Conservation (phyloP, 2,888 invertebrate genomes). For the Melieria omissa region DNA sequence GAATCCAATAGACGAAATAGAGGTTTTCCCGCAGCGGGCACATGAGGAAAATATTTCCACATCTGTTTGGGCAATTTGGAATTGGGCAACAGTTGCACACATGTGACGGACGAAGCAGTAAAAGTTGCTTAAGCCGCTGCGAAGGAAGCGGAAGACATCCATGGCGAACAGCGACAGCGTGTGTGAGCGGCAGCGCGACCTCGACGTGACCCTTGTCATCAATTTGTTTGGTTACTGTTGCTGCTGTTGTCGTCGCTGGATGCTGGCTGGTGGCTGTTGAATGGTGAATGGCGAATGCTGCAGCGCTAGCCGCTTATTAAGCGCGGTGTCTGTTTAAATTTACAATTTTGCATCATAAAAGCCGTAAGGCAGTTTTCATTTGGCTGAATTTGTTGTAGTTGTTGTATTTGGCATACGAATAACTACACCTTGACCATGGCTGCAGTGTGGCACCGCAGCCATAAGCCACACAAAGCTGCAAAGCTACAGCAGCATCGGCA, state of each 20-base stretch:
- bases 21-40: not conserved
- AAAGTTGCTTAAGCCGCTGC: not conserved
- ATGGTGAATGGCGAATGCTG: not conserved
- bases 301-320: slow-evolving; percentile 15
- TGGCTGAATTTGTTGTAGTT: not conserved
- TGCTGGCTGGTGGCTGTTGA: not conserved
- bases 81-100: slow-evolving; percentile 26
- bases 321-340: slow-evolving; percentile 25
- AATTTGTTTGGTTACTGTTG: slow-evolving; percentile 36
- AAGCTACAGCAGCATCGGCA: slow-evolving; percentile 13
- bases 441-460: not conserved
- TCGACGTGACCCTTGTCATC: slow-evolving; percentile 41
- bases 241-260: slow-evolving; percentile 12
- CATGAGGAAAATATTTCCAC: slow-evolving; percentile 27
- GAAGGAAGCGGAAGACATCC: not conserved
- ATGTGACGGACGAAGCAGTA: slow-evolving; percentile 9
- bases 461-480: not conserved
- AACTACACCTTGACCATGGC: slow-evolving; percentile 12
- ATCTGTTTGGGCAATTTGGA: slow-evolving; percentile 27
- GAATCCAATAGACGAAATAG: slow-evolving; percentile 20
- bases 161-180: not conserved
- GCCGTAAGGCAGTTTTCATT: not conserved
- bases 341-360: slow-evolving; percentile 28
- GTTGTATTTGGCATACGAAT: not conserved
- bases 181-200: slow-evolving; percentile 14